phyloP scores from a whole-genome alignment of 2,113 vertebrate species.

The Scomber scombrus region DNA sequence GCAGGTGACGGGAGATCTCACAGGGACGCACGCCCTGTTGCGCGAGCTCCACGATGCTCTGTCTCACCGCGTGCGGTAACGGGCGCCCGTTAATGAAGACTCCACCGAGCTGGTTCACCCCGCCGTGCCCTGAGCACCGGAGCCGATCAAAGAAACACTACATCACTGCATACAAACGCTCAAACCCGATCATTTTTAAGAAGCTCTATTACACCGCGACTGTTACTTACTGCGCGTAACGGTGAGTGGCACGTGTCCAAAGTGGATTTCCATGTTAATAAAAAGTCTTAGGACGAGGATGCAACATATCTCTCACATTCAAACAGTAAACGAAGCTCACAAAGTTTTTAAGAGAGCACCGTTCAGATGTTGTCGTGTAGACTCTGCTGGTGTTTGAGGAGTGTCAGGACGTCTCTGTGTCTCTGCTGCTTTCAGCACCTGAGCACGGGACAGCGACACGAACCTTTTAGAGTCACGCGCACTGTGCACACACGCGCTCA shows the following conservation, averaged over 20 bases:
- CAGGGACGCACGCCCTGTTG: constrained; percentile 64
- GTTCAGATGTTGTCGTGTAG: not conserved
- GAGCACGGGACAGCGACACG: constrained; percentile 9
- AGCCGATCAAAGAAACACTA: not conserved
- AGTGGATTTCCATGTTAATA: constrained; percentile 52
- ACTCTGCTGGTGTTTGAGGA: not conserved
- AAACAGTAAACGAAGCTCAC: not conserved
- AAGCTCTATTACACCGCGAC: too few species aligned
- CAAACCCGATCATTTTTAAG: too few species aligned
- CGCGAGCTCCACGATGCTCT: constrained; percentile 71
- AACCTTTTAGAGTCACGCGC: constrained; percentile 12
- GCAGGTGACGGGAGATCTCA: constrained; percentile 73
- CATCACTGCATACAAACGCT: not conserved
- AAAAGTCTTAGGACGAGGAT: not conserved
- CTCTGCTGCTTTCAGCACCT: constrained; percentile 15
- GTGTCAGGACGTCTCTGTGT: too few species aligned
- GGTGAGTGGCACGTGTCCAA: constrained; percentile 55
- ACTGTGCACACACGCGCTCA: not conserved
- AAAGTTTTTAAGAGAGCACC: not conserved
- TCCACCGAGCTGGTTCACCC: constrained; percentile 76
- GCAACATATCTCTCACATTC: not conserved
- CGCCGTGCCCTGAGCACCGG: constrained; percentile 48
- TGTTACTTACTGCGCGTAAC: constrained; percentile 62
- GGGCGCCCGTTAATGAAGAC: constrained; percentile 76
- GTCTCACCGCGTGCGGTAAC: constrained; percentile 58